Evolutionary conservation across 2,888 invertebrate genomes (phyloP), one percentile per base, ranked within the genome.

Genomic region (Sminthurides aquaticus): DNA sequence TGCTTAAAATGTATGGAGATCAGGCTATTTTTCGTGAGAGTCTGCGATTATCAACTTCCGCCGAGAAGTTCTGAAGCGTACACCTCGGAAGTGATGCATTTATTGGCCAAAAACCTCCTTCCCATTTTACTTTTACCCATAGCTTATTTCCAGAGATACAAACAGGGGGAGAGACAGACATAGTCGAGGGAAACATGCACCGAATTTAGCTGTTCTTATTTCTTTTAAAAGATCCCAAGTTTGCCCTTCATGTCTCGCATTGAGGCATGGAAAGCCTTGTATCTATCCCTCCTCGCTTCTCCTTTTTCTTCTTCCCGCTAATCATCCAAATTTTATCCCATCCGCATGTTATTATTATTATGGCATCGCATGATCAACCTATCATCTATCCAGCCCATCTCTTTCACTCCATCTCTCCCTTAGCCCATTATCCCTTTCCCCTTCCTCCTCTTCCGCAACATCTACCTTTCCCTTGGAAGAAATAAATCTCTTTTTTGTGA

Each of bases 11-110:
- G 74, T 70, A 69, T 67, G 68, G 67, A 68, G 71, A 72, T 71
- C 74, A 74, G 73, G 74, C 73, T 68, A 74, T 71, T 71, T 74
- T 68, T 69, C 74, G 74, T 74, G 74, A 72, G 72, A 65, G 66
- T 66, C 66, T 62, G 66, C 74, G 72, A 74, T 74, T 74, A 74
- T 70, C 72, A 68, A 73, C 71, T 73, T 74, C 74, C 74, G 71
- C 67, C 70, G 68, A 71, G 70, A 71, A 71, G 69, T 72, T 73
- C 69, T 73, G 64, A 73, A 71, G 70, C 74, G 74, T 72, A 73
- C 70, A 72, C 72, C 72, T 73, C 73, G 74, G 74, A 74, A 74
- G 73, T 74, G 72, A 72, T 72, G 72, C 70, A 73, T 72, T 74
- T 72, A 72, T 71, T 71, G 71, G 70, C 68, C 71, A 73, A 71